Percentiles rank a stretch among this genome's conserved stretches.
Evolutionary conservation across 2,888 invertebrate genomes (phyloP).

Genomic region (Orthosia gothica): DNA sequence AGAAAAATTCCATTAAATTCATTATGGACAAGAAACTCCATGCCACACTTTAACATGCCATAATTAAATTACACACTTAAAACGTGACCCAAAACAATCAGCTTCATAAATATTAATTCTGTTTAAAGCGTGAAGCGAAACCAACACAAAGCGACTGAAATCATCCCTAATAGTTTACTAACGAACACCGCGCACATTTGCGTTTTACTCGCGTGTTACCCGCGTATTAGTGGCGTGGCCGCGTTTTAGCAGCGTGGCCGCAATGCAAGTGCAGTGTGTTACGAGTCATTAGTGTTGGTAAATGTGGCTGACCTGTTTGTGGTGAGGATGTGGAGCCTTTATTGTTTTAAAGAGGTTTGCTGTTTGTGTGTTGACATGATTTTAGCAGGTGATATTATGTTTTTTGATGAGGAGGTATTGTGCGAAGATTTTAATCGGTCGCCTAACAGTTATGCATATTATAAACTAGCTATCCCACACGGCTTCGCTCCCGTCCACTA

Average conservation of each 20-base stretch:
- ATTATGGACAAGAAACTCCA: too few relatives aligned
- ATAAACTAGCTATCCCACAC: too few relatives aligned
- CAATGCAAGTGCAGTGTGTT: constrained; percentile 46
- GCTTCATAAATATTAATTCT: constrained; percentile 30
- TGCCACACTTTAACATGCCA: not conserved
- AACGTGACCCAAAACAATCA: not conserved
- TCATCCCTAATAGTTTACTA: constrained; percentile 43
- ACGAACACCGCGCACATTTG: constrained; percentile 40
- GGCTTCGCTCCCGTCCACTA: too few relatives aligned
- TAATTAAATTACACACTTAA: not conserved
- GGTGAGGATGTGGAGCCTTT: not conserved
- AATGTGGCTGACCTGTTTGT: constrained; percentile 19
- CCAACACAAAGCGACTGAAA: constrained; percentile 19
- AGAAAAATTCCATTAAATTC: too few relatives aligned
- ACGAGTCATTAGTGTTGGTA: constrained; percentile 28
- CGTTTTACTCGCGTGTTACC: constrained; percentile 20
- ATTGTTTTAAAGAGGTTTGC: constrained; percentile 34
- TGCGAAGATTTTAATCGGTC: not conserved
- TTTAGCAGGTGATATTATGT: not conserved
- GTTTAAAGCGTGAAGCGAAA: constrained; percentile 6
- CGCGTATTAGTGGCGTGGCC: constrained; percentile 7
- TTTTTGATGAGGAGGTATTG: not conserved
- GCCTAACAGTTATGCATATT: too few relatives aligned
- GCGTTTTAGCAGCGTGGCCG: constrained; percentile 26
- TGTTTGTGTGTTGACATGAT: not conserved